Evolutionary conservation across 2,888 invertebrate genomes (phyloP), one percentile per base, ranked within the genome.

Genomic region (Drosophila bunnanda): DNA sequence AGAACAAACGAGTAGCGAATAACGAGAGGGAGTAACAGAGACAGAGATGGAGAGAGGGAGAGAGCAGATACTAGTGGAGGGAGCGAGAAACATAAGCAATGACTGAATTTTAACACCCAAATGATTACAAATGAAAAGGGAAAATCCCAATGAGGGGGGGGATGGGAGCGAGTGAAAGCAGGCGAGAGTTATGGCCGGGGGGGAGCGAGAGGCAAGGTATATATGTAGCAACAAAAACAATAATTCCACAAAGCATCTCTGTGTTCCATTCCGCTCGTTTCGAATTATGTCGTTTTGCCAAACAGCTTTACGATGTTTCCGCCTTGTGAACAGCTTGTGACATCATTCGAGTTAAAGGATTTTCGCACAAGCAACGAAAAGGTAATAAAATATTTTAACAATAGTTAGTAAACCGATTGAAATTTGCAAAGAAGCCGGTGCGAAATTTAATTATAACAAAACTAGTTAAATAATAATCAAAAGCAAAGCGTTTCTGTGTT

Each of bases 71-170:
- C 4, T 22, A 20, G 13, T 15, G 20, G 20, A 36, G 30, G 57
- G 32, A 22, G 32, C 22, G 3, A 15, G 22, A 34, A 79, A 58
- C 43, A 59, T 36, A 55, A 34, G 73, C 81, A 72, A 89, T 80
- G 84, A 87, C 77, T 79, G 88, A 85, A 76, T 82, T 88, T 79
- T 74, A 86, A 89, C 86, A 88, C 86, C 80, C 87, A 86, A 86
- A 86, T 86, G 89, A 86, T 86, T 86, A 86, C 88, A 86, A 89
- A 88, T 89, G 89, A 89, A 85, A 65, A 73, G 75, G 46, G 76
- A 38, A 36, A 36, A 44, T 8, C 22, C 43, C 43, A 6, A 6
- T n/a, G n/a, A n/a, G n/a, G n/a, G n/a, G n/a, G 12, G 10, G 64
- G 30, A 32, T 12, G 64, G 10, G 50, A 46, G 48, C 15, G 25